Base-by-base conservation (phyloP, 2,888 invertebrate genomes). In the Abscondita cerata region DNA sequence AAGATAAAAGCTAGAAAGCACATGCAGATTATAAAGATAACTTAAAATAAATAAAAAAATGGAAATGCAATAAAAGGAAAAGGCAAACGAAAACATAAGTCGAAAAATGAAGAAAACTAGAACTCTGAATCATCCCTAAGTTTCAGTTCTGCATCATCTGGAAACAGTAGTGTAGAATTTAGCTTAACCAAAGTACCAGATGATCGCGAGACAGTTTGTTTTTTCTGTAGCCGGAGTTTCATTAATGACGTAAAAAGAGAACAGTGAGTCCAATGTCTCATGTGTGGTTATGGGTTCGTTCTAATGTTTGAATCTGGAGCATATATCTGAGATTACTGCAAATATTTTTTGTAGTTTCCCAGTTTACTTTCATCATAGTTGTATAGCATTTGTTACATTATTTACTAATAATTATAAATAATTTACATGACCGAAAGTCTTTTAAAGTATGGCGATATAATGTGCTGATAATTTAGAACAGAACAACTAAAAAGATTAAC, bases 121-220 rank as follows among this genome's bases (percentile, higher is more conserved):
- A 5, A 5, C n/a, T 12, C 40, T 40, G 6, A 40, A 40, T 40
- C 40, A 40, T 11, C 9, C n/a, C 13, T 40, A 40, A 40, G 40
- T 40, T 40, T 12, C 40, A 40, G 4, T 40, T 40, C 13, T 4
- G 12, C 11, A 40, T 40, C 40, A 40, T 40, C 40, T 11, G 40
- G 12, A 40, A 40, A 12, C 40, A 4, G n/a, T 40, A 12, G 11
- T 40, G 9, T 40, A 40, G 40, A 13, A 40, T 40, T 9, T 40
- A 12, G 4, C 40, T 40, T 13, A 13, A 12, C 13, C 13, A 40
- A 40, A 40, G 40, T 40, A 12, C n/a, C 40, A 40, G 13, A 40
- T 40, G n/a, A 40, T 40, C 40, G 40, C 40, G 40, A 40, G 40
- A 40, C 40, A n/a, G 40, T 40, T 40, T 40, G 40, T 40, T 13